Evolutionary conservation across 2,113 vertebrate genomes (phyloP), one percentile per base, ranked within the genome.

Genomic region (Pedetes capensis): DNA sequence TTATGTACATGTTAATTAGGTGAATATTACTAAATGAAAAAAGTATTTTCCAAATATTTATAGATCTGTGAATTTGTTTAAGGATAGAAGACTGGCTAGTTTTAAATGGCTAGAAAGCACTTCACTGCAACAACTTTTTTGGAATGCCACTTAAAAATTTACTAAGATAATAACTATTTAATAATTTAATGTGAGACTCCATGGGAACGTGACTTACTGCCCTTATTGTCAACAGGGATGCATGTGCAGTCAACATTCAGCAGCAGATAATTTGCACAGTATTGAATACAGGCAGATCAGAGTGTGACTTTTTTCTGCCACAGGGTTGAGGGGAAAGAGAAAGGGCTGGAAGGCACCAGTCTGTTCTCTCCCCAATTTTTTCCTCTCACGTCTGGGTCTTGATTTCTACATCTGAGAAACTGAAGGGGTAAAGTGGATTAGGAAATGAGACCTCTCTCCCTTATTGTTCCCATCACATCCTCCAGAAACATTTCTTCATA

Each of bases 231-330:
- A 66, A 32, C 3, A 20, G 29, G 61, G 23, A 17, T 37, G 27
- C 0, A 0, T 0, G 4, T 16, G 44, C 29, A 49, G 44, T 13
- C 59, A 4, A 0, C 25, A 34, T 34, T 39, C 9, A 10, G 29
- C 69, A 51, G 0, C 14, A 7, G 49, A 12, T 39, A 3, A 1
- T 13, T 23, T 13, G 7, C 17, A 3, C 2, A 0, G 29, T 51
- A 61, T 37, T 20, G n/a, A 18, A 32, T 42, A 20, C 4, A 0
- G 7, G 8, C 39, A 23, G 69, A 3, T 83, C 32, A 3, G 42
- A 22, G 2, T 1, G 42, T 1, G 66, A n/a, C 29, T 55, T 14
- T 42, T 0, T 83, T 63, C 49, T 47, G 13, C 11, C 47, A 1
- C 25, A 27, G 14, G 57, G 20, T 27, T 49, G 17, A 17, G 47